Conservation (phyloP, 2,888 invertebrate genomes). For the Xanthorhoe designata region DNA sequence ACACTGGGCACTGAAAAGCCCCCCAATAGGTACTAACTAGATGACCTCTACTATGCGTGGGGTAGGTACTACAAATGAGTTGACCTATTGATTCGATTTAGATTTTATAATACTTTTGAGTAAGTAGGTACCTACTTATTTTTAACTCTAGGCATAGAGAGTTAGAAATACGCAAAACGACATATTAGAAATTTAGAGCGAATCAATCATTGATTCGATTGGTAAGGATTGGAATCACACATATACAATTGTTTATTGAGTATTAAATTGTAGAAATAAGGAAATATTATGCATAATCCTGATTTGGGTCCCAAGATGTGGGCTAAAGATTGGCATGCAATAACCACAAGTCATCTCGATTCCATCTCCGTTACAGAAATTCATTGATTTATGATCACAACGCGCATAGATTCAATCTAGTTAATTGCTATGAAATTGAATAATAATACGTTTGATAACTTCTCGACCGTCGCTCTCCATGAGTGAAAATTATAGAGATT, state of each 20-base stretch:
- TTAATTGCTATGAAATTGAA: conserved; percentile 66
- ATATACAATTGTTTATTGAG: too few relatives aligned
- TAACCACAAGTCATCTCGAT: conserved; percentile 47
- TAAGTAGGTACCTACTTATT: too few relatives aligned
- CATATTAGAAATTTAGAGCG: too few relatives aligned
- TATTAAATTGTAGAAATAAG: too few relatives aligned
- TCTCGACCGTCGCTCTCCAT: conserved; percentile 47
- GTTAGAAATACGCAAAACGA: too few relatives aligned
- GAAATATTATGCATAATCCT: conserved; percentile 15
- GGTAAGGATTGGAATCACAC: too few relatives aligned
- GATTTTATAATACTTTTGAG: too few relatives aligned
- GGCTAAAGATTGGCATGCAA: conserved; percentile 38
- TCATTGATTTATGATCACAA: conserved; percentile 55
- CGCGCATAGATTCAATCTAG: conserved; percentile 53
- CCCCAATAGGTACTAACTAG: not conserved
- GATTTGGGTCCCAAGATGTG: conserved; percentile 36
- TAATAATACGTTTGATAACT: conserved; percentile 50
- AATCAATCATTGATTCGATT: too few relatives aligned
- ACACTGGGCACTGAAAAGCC: not conserved
- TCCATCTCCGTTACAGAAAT: conserved; percentile 47
- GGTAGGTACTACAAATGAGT: too few relatives aligned
- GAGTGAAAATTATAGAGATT: conserved; percentile 49
- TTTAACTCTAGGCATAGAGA: too few relatives aligned
- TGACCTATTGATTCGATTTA: too few relatives aligned
- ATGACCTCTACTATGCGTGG: not conserved